phyloP scores from a whole-genome alignment of 1,140 invertebrate genomes.

The Onthophagus taurus region DNA sequence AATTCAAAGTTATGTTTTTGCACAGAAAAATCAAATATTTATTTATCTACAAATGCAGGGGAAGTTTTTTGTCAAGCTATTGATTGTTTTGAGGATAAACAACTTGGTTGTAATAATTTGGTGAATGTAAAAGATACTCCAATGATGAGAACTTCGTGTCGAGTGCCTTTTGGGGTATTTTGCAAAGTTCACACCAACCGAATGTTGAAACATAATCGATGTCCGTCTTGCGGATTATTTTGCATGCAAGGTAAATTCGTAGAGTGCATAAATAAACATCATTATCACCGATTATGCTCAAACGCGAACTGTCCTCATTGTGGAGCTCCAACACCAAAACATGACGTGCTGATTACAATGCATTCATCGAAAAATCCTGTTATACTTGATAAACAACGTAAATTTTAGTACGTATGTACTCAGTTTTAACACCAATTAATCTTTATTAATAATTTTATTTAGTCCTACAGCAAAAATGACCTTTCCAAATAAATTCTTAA shows the following conservation, averaged over 20 bases:
- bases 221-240: slow-evolving; percentile 82
- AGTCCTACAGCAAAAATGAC: slow-evolving; percentile 38
- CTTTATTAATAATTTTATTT: slow-evolving; percentile 17
- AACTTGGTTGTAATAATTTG: slow-evolving; percentile 32
- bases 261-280: slow-evolving; percentile 54
- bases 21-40: slow-evolving; percentile 18
- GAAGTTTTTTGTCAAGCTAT: slow-evolving; percentile 28
- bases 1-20: slow-evolving; percentile 25
- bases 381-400: slow-evolving; percentile 44
- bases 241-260: slow-evolving; percentile 73
- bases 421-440: neutral
- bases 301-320: slow-evolving; percentile 61
- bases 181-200: slow-evolving; percentile 73
- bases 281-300: slow-evolving; percentile 61
- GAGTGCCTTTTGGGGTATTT: slow-evolving; percentile 74
- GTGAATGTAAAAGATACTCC: slow-evolving; percentile 24
- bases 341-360: slow-evolving; percentile 51
- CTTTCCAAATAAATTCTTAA: slow-evolving; percentile 15
- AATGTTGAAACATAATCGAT: slow-evolving; percentile 75
- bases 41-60: slow-evolving; percentile 8
- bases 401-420: neutral
- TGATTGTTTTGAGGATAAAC: slow-evolving; percentile 28
- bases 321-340: slow-evolving; percentile 43
- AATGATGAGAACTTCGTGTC: slow-evolving; percentile 64
- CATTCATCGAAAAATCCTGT: slow-evolving; percentile 47